phyloP scores from a whole-genome alignment of 2,888 invertebrate species.

The Koerneria pararmatus region DNA sequence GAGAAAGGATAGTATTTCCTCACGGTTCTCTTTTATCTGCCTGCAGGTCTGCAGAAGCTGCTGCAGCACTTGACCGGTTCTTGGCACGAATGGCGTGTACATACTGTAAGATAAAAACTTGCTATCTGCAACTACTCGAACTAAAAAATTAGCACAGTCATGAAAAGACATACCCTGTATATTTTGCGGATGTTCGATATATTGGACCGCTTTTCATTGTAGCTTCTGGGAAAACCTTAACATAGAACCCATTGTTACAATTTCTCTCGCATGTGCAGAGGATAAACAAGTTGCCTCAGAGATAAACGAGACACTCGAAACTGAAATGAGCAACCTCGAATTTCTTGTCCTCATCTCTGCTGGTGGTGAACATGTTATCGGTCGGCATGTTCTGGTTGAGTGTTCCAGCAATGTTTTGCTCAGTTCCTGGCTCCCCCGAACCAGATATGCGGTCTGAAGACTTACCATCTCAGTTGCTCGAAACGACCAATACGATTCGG shows the following conservation, averaged over 20 bases:
- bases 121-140: neutral
- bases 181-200: conserved; percentile 47
- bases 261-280: neutral
- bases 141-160: neutral
- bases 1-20: neutral
- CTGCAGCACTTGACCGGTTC: conserved; percentile 48
- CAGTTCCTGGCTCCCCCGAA: conserved; percentile 30
- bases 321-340: conserved; percentile 37
- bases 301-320: neutral
- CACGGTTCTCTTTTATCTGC: conserved; percentile 42
- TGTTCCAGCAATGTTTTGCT: conserved; percentile 26
- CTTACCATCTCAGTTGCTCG: neutral
- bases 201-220: conserved; percentile 54
- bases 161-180: conserved; percentile 37
- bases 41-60: conserved; percentile 49
- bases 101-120: conserved; percentile 29
- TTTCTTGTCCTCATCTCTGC: conserved; percentile 53
- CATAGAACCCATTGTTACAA: neutral
- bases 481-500: neutral
- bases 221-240: conserved; percentile 52
- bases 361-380: conserved; percentile 57
- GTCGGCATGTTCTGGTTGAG: conserved; percentile 45
- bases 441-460: conserved; percentile 34
- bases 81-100: conserved; percentile 47
- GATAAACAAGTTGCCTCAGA: neutral